Conservation (phyloP, 2,113 vertebrate genomes). For the Balaeniceps rex region DNA sequence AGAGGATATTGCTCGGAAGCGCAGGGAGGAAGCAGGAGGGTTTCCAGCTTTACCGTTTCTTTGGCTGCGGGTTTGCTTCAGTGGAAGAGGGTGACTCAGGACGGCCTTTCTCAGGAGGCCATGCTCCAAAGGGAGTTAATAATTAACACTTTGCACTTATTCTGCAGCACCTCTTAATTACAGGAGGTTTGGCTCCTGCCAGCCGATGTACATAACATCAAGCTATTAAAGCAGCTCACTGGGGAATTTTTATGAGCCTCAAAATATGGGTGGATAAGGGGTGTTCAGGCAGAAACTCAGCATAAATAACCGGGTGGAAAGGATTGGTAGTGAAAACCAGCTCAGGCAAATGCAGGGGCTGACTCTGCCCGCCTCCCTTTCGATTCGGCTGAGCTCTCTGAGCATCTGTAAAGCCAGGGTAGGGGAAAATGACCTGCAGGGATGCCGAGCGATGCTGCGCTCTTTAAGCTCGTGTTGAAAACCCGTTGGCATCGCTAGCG, state of each 20-base stretch:
- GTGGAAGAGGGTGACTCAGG: neutral
- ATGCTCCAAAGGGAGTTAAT: neutral
- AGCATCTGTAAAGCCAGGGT: neutral
- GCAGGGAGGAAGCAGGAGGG: neutral
- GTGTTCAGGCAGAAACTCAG: neutral
- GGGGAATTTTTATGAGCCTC: neutral
- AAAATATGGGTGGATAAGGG: neutral
- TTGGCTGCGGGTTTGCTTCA: neutral
- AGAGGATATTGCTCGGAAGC: slow-evolving; percentile 27
- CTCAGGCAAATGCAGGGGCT: neutral
- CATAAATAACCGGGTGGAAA: neutral
- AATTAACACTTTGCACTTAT: neutral
- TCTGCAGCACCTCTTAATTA: neutral
- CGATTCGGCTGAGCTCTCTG: neutral
- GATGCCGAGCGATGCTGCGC: neutral
- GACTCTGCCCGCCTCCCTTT: neutral
- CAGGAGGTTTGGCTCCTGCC: neutral
- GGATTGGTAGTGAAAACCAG: neutral
- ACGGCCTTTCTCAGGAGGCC: neutral
- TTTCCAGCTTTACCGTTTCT: neutral
- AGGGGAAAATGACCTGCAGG: neutral
- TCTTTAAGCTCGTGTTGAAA: neutral
- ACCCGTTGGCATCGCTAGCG: fast-evolving
- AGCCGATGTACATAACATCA: fast-evolving
- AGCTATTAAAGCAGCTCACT: neutral